Evolutionary conservation across 2,888 invertebrate species (phyloP).

Genomic region (Micoletzkya japonica): DNA sequence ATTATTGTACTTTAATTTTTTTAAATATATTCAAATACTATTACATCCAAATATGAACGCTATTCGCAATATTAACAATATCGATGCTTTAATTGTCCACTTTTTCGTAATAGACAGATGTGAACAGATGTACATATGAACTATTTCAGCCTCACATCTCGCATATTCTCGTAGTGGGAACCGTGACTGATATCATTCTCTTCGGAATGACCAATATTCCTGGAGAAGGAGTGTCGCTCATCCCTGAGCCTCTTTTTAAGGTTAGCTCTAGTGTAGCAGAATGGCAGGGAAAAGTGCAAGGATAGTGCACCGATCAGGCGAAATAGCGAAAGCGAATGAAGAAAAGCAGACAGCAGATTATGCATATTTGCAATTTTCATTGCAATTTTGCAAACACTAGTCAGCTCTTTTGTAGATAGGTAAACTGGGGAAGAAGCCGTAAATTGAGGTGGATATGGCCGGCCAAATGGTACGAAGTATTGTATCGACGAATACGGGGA

Average conservation of each 20-base stretch:
- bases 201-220: conserved; percentile 74
- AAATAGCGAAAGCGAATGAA: no score
- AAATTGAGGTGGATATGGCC: conserved; percentile 48
- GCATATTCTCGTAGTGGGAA: conserved; percentile 86
- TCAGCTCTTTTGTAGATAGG: not conserved
- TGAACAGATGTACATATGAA: not conserved
- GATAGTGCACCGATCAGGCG: no score
- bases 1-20: not conserved
- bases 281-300: no score
- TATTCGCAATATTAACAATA: not conserved
- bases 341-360: no score
- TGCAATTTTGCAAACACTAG: no score
- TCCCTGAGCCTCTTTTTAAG: conserved; percentile 75
- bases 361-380: not conserved
- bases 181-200: conserved; percentile 89
- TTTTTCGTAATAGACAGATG: not conserved
- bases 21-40: no score
- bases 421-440: not conserved
- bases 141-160: conserved; percentile 75
- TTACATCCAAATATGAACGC: no score
- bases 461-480: conserved; percentile 67
- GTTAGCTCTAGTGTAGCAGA: conserved; percentile 65
- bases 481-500: conserved; percentile 79
- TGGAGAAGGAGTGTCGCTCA: conserved; percentile 36
- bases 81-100: not conserved